Base-by-base conservation (phyloP, 2,888 invertebrate genomes). In the Drosophila eohydei region DNA sequence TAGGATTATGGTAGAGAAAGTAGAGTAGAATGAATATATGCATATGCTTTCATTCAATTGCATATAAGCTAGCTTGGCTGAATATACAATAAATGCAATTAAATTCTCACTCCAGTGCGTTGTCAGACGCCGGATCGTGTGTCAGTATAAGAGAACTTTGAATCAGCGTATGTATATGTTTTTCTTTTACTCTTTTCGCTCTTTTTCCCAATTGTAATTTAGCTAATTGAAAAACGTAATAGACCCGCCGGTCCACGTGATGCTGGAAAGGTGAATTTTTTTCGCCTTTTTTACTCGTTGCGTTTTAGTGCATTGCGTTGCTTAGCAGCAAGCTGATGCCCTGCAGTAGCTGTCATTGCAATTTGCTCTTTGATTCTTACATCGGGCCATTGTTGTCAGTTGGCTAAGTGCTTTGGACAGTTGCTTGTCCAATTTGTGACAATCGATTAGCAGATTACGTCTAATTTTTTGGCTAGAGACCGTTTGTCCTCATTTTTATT, bases 221-320 rank as follows among this genome's bases (percentile, higher is more conserved):
- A 81, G 90, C 91, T 91, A 91, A 91, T 91, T 91, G 91, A 92
- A 92, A 91, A 92, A 89, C 86, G 90, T 91, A 91, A 91, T 91
- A 89, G 89, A 84, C 83, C 86, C 87, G 80, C 78, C 81, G 89
- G 90, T 86, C 80, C 78, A 78, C 60, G 63, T 72, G 68, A 65
- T 65, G 67, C 61, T 68, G 51, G 52, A 57, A 38, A 54, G 44
- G 52, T 43, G 51, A 34, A 12, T 30, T 60, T 44, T 41, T 40
- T 28, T 30, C 38, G 36, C 48, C 67, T 9, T n/a, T n/a, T 28
- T n/a, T 16, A 26, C 28, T 5, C 6, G 30, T 30, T 52, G 52
- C 52, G 52, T 40, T 71, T 71, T 70, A 72, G 62, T 73, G 73
- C 34, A 59, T 21, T 54, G 54, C 54, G 51, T 40, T 69, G 71